These are phyloP conservation scores for Austrolebias charrua DNA, from an alignment of 2,797 vertebrate species.

Conservation along the genomic window DNA sequence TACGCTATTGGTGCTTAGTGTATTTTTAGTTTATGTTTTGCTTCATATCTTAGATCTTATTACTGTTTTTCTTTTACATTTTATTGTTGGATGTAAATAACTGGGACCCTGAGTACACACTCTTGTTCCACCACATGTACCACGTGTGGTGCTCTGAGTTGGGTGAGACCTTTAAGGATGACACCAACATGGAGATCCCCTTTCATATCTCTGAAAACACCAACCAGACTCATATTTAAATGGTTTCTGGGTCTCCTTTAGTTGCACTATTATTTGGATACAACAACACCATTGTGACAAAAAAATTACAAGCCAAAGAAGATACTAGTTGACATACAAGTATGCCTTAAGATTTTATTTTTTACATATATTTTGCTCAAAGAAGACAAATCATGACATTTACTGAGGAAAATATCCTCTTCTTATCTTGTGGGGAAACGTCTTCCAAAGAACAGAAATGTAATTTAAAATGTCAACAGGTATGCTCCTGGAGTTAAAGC, in stretches of 20 bases:
- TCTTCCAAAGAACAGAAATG: constrained; percentile 26
- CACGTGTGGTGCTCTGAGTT: constrained; percentile 10
- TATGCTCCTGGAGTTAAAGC: constrained; percentile 25
- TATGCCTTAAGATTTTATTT: constrained; percentile 65
- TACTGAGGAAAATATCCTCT: constrained; percentile 38
- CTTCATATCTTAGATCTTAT: too few species aligned
- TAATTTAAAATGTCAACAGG: constrained; percentile 34
- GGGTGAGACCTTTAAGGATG: constrained; percentile 64
- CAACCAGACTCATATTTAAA: constrained; percentile 22
- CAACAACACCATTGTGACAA: constrained; percentile 53
- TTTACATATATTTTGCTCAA: constrained; percentile 46
- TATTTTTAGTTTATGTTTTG: too few species aligned
- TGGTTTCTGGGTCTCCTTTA: constrained; percentile 56
- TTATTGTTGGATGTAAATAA: too few species aligned
- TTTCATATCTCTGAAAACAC: constrained; percentile 59
- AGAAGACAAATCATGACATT: constrained; percentile 55
- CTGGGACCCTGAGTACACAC: too few species aligned
- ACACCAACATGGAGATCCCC: constrained; percentile 60
- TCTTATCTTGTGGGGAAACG: constrained; percentile 19
- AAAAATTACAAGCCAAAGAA: constrained; percentile 42
- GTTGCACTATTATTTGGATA: constrained; percentile 51
- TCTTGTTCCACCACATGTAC: too few species aligned
- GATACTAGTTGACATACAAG: constrained; percentile 37
- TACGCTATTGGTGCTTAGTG: too few species aligned
- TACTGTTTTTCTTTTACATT: too few species aligned